phyloP scores from a whole-genome alignment of 2,888 invertebrate species.

The Therioaphis trifolii region DNA sequence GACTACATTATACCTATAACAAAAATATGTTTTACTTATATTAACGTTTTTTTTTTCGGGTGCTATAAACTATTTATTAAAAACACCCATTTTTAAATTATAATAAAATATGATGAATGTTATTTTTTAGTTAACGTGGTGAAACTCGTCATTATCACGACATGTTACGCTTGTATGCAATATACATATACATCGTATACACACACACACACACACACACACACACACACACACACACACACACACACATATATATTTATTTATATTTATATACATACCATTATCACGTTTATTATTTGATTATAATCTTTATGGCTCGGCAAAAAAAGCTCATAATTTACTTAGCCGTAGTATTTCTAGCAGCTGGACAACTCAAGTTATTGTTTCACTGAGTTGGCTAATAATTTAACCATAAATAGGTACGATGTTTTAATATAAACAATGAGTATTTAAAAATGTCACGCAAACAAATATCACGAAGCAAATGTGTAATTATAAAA shows the following conservation, averaged over 20 bases:
- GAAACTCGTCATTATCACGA: constrained; percentile 54
- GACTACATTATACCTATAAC: constrained; percentile 18
- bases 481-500: constrained; percentile 46
- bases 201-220: too few species aligned
- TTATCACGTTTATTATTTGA: constrained; percentile 57
- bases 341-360: constrained; percentile 2
- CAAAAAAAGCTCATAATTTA: constrained; percentile 44
- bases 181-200: too few species aligned
- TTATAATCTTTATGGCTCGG: constrained; percentile 50
- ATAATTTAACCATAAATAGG: constrained; percentile 35
- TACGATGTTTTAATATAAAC: constrained; percentile 41
- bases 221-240: too few species aligned
- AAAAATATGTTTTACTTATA: constrained; percentile 44
- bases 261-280: neutral
- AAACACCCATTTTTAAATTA: constrained; percentile 50
- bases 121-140: constrained; percentile 38
- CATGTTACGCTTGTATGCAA: constrained; percentile 31
- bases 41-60: constrained; percentile 21
- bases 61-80: constrained; percentile 41
- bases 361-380: constrained; percentile 24
- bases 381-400: constrained; percentile 10
- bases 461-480: constrained; percentile 41
- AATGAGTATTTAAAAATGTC: constrained; percentile 49
- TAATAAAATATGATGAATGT: constrained; percentile 46
- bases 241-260: too few species aligned